Evolutionary conservation across 2,113 vertebrate genomes (phyloP).

Genomic region (Microcebus jonahi): DNA sequence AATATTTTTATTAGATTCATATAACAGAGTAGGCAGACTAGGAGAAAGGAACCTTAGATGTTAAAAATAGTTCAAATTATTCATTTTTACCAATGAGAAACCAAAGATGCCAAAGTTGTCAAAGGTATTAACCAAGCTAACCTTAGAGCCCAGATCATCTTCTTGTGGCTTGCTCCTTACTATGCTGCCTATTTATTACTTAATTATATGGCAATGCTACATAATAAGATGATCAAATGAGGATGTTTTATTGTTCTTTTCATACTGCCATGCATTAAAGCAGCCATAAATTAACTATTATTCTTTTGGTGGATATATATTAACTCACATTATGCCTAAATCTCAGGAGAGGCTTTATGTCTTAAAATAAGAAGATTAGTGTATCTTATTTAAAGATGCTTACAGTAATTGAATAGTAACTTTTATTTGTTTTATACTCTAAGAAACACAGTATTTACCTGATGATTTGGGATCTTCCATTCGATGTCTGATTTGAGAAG

Average conservation of each 20-base stretch:
- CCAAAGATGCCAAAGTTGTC: not conserved
- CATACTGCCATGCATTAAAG: not conserved
- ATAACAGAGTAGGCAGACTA: not conserved
- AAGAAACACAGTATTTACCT: conserved; percentile 83
- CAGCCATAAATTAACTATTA: not conserved
- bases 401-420: not conserved
- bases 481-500: conserved; percentile 91
- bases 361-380: not conserved
- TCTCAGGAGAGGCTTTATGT: not conserved
- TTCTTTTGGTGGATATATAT: conserved; percentile 36
- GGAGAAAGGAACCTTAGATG: conserved; percentile 15
- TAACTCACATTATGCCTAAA: not conserved
- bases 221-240: not conserved
- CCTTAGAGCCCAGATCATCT: not conserved
- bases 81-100: not conserved
- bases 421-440: conserved; percentile 20
- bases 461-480: conserved; percentile 93
- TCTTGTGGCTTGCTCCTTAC: not conserved
- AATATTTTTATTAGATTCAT: conserved; percentile 27
- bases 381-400: not conserved
- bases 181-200: not conserved
- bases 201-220: not conserved
- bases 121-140: not conserved
- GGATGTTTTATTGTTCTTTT: not conserved
- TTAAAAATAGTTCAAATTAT: conserved; percentile 26